Evolutionary conservation across 2,888 invertebrate species (phyloP).

Genomic region (Scaptomyza parva): DNA sequence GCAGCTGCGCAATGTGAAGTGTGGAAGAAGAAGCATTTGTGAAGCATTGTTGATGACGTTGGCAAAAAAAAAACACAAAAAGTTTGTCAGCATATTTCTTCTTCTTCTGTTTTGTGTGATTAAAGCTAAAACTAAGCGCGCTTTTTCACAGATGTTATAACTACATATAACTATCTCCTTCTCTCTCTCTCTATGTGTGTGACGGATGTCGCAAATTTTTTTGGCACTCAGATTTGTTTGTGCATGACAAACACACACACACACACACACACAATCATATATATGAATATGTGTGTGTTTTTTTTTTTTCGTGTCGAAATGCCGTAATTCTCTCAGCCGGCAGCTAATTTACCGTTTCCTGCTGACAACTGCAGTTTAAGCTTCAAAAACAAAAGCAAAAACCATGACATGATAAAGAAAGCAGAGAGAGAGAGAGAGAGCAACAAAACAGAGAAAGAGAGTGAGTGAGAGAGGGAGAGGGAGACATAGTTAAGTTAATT

Average conservation of each 20-base stretch:
- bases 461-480: neutral
- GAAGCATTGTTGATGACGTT: slow-evolving; percentile 50
- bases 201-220: slow-evolving; percentile 74
- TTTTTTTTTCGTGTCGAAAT: slow-evolving; percentile 47
- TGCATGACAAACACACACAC: slow-evolving; percentile 43
- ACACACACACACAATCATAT: slow-evolving; percentile 10
- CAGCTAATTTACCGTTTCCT: slow-evolving; percentile 82
- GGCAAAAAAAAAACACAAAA: slow-evolving; percentile 23
- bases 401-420: slow-evolving; percentile 54
- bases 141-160: slow-evolving; percentile 18
- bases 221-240: slow-evolving; percentile 71
- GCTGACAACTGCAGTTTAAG: slow-evolving; percentile 77
- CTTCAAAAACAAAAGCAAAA: slow-evolving; percentile 57
- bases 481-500: slow-evolving; percentile 25
- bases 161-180: neutral
- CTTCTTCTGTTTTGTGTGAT: no score
- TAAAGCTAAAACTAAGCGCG: slow-evolving; percentile 42
- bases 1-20: slow-evolving; percentile 32
- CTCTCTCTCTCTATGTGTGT: neutral
- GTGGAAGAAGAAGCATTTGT: no score
- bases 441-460: neutral
- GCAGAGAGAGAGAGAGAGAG: slow-evolving; percentile 3
- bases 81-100: slow-evolving; percentile 20
- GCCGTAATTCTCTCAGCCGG: slow-evolving; percentile 73
- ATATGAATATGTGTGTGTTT: slow-evolving; percentile 19